Base-by-base conservation (phyloP, 1,140 invertebrate genomes). In the Pseudomyrmex pallidus region DNA sequence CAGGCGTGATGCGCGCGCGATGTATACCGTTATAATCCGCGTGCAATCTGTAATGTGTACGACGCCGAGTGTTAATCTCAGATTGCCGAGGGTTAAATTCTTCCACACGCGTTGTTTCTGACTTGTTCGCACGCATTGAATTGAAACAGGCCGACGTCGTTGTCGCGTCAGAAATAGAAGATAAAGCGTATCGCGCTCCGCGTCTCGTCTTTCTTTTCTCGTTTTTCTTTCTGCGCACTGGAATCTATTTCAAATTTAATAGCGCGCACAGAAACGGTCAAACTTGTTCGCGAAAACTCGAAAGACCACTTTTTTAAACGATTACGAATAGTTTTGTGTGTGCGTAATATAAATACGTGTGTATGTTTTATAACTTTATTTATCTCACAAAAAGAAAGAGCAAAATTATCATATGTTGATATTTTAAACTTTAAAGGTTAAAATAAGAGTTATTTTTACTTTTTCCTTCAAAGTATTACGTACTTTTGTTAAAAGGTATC, bases 141-240 rank as follows among this genome's bases (percentile, higher is more conserved):
- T 59, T 52, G 2, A 80, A 59, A 35, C 15, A 72, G 7, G 1
- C 20, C 15, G 20, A 46, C n/a, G 20, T 7, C 17, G 68, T 10
- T 12, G n/a, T 7, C 10, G 17, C 66, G 8, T 72, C 13, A 59
- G 48, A 70, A 70, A 80, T 80, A 80, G 54, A 80, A 61, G 52
- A 67, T 10, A 48, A 46, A 67, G 17, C 2, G 10, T 54, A 44
- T 76, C 12, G 10, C 5, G 67, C 3, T 67, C 66, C 54, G n/a
- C 54, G n/a, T 2, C 0, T 17, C n/a, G 2, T 64, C 2, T 25
- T 57, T 56, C 2, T 0, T 20, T 9, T 67, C 15, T 54, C 13
- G n/a, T 20, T 22, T 17, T 56, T 13, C 46, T 20, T 9, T 35
- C 17, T 5, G n/a, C 12, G 0, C 12, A 0, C 5, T 1, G 22